Conservation (phyloP, 2,113 vertebrate species). For the Rutilus rutilus region DNA sequence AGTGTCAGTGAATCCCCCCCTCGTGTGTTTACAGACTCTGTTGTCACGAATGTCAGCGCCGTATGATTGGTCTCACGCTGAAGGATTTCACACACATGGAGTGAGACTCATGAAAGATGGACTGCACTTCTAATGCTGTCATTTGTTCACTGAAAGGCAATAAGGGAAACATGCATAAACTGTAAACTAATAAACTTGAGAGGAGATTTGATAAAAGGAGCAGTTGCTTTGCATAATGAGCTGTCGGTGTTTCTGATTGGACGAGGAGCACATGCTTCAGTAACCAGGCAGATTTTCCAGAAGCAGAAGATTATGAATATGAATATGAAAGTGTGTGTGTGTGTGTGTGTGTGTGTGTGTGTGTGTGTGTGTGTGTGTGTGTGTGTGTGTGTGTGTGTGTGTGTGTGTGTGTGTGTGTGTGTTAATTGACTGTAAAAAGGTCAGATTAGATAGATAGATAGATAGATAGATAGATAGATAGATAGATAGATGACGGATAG, state of each 20-base stretch:
- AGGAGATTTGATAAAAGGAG: neutral
- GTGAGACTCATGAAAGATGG: neutral
- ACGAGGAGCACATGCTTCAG: neutral
- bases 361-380: too few relatives aligned
- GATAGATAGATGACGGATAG: too few relatives aligned
- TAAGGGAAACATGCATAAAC: neutral
- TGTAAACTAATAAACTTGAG: neutral
- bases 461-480: too few relatives aligned
- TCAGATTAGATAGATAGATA: too few relatives aligned
- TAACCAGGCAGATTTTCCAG: slow-evolving; percentile 20
- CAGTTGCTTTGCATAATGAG: neutral
- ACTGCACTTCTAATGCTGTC: neutral
- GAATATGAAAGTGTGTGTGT: neutral
- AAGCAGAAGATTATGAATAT: neutral
- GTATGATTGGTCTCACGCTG: neutral
- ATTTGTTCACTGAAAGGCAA: neutral
- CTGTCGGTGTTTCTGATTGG: neutral
- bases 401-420: too few relatives aligned
- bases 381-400: too few relatives aligned
- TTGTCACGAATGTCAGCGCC: neutral
- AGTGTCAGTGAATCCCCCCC: neutral
- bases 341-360: too few relatives aligned
- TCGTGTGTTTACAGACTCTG: neutral
- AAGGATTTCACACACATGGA: neutral
- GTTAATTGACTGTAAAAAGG: too few relatives aligned